Conservation (phyloP, 2,113 vertebrate genomes). For the Sprattus sprattus region DNA sequence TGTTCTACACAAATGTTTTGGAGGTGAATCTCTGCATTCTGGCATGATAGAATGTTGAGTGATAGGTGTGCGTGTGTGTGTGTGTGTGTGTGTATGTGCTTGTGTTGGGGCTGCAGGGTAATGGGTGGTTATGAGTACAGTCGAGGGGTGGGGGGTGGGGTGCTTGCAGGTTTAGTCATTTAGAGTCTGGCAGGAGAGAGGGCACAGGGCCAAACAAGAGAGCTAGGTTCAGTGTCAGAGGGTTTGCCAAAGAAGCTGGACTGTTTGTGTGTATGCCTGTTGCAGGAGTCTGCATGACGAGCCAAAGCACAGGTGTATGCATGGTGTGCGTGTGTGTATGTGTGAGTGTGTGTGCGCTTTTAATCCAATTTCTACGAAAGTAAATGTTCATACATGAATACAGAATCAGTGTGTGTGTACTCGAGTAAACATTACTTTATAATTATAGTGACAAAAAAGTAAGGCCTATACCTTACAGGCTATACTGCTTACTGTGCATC, state of each 20-base stretch:
- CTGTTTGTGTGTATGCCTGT: slow-evolving; percentile 25
- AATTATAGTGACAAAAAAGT: too few relatives aligned
- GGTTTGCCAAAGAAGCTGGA: slow-evolving; percentile 29
- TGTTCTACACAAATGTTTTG: neutral
- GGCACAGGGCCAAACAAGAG: slow-evolving; percentile 12
- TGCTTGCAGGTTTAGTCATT: slow-evolving; percentile 50
- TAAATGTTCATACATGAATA: neutral
- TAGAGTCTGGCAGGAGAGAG: slow-evolving; percentile 51
- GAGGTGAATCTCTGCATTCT: slow-evolving; percentile 24
- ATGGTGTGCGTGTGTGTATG: neutral
- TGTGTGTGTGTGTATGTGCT: neutral
- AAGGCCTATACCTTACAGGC: too few relatives aligned
- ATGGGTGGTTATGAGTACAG: neutral
- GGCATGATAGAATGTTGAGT: neutral
- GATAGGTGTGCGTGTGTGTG: neutral
- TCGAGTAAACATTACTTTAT: too few relatives aligned
- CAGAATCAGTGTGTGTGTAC: neutral
- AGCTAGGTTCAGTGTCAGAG: slow-evolving; percentile 46
- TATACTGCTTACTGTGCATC: too few relatives aligned
- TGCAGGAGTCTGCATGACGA: neutral
- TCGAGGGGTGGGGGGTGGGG: neutral
- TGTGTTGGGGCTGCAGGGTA: neutral
- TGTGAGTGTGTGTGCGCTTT: slow-evolving; percentile 17
- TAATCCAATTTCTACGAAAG: too few relatives aligned
- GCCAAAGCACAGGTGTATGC: neutral